Conservation (phyloP, 1,140 invertebrate species). For the Andrena cerasifolii region DNA sequence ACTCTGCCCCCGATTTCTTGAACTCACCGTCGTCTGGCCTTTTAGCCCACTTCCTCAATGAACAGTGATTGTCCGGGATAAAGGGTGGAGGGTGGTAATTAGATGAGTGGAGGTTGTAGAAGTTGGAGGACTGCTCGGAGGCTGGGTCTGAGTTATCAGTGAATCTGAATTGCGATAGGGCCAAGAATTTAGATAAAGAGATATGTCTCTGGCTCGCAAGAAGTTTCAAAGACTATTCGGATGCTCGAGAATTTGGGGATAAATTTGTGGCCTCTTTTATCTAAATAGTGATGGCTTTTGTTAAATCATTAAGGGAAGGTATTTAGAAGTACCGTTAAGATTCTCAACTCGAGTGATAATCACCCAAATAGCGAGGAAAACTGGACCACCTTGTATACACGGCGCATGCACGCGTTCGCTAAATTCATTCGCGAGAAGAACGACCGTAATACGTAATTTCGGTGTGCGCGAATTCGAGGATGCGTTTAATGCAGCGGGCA, state of each 20-base stretch:
- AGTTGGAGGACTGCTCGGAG: too few relatives aligned
- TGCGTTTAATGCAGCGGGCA: slow-evolving; percentile 30
- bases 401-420: slow-evolving; percentile 23
- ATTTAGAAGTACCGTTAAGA: too few relatives aligned
- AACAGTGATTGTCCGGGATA: not conserved
- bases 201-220: too few relatives aligned
- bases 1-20: not conserved
- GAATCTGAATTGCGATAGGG: not conserved
- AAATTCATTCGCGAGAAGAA: slow-evolving; percentile 44
- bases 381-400: not conserved
- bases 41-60: not conserved
- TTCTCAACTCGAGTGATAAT: too few relatives aligned
- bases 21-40: slow-evolving; percentile 11
- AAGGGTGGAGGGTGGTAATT: slow-evolving; percentile 11
- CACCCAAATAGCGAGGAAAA: too few relatives aligned
- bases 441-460: slow-evolving; percentile 40
- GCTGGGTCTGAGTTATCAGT: too few relatives aligned
- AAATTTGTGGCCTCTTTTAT: too few relatives aligned
- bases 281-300: too few relatives aligned
- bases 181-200: too few relatives aligned
- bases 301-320: too few relatives aligned
- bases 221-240: too few relatives aligned
- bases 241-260: too few relatives aligned
- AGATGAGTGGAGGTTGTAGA: slow-evolving; percentile 1
- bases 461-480: slow-evolving; percentile 39